Evolutionary conservation across 2,797 vertebrate genomes (phyloP), one percentile per base, ranked within the genome.

Genomic region (Setipinna tenuifilis): DNA sequence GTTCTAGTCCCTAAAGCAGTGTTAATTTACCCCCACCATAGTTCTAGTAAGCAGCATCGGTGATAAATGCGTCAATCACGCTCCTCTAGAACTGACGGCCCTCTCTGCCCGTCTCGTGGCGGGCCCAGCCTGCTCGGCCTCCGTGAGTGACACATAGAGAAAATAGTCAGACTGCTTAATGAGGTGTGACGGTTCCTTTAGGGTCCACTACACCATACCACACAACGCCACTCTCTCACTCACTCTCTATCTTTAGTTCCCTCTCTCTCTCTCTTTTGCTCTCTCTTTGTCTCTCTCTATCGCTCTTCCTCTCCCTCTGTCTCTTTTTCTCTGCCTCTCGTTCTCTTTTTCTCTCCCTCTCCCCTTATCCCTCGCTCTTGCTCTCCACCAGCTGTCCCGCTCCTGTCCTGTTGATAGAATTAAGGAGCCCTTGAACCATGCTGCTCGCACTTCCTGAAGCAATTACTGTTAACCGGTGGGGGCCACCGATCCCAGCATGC

Each of bases 401-500:
- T 90, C 88, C 88, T 83, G 82, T 88, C 81, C 89, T 59, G 84
- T 87, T 93, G 92, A 95, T 94, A 93, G 94, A 95, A 95, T 94
- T 94, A 95, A 90, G 83, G 91, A 93, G 89, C 91, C 89, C 90
- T 91, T 95, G 94, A 95, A 94, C 95, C 92, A 86, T 92, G 92
- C 87, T 92, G 93, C 92, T 94, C 91, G 90, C 82, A 91, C 93
- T 95, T 96, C 95, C 95, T 93, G 92, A 93, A 93, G 87, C 92
- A 94, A 95, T 95, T 94, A 95, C 92, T 90, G 90, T 92, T 92
- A 94, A 94, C 90, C 92, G 91, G 93, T 80, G n/a, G 89, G 68
- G 89, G 82, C 91, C 89, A 88, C 88, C 89, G 57, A 90, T 87
- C 86, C 25, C 80, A 89, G 82, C 21, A 3, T 86, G 89, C 85